These are phyloP conservation scores for Apoda limacodes DNA, from an alignment of 2,888 invertebrate species.

Conservation along the genomic window DNA sequence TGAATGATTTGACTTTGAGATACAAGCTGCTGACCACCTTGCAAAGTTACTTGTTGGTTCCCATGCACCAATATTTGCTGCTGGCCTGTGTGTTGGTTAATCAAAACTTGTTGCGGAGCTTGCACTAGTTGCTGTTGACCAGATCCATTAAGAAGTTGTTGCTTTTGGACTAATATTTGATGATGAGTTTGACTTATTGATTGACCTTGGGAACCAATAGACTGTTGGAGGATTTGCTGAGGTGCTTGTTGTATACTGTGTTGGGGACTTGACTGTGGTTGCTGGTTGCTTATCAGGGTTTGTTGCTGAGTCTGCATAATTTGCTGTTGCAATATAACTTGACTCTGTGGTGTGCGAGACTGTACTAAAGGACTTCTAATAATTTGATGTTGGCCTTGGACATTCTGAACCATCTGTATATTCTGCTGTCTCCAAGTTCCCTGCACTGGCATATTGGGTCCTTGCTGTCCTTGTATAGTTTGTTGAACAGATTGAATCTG, in stretches of 20 bases:
- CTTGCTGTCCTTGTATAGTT: conserved; percentile 51
- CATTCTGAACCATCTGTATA: conserved; percentile 63
- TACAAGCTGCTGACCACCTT: conserved; percentile 58
- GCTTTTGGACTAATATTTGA: conserved; percentile 64
- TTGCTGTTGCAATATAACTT: conserved; percentile 68
- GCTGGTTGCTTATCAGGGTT: conserved; percentile 54
- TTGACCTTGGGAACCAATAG: conserved; percentile 65
- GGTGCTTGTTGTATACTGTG: conserved; percentile 63
- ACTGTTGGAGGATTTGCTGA: conserved; percentile 72
- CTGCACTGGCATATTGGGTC: conserved; percentile 43
- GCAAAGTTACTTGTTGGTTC: conserved; percentile 59
- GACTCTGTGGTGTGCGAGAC: conserved; percentile 58
- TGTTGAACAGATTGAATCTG: conserved; percentile 64
- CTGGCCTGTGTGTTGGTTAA: conserved; percentile 59
- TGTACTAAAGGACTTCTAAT: conserved; percentile 59
- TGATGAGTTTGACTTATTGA: conserved; percentile 60
- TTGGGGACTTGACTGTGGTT: conserved; percentile 64
- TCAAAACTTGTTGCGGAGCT: conserved; percentile 64
- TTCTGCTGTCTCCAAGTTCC: conserved; percentile 62
- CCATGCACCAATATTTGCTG: conserved; percentile 63
- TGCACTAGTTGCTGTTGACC: conserved; percentile 64
- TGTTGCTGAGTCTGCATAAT: conserved; percentile 68
- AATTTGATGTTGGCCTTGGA: conserved; percentile 65
- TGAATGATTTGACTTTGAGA: conserved; percentile 60
- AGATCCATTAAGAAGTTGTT: conserved; percentile 68